Base-by-base conservation (phyloP, 2,888 invertebrate species). In the Seladonia tumulorum region DNA sequence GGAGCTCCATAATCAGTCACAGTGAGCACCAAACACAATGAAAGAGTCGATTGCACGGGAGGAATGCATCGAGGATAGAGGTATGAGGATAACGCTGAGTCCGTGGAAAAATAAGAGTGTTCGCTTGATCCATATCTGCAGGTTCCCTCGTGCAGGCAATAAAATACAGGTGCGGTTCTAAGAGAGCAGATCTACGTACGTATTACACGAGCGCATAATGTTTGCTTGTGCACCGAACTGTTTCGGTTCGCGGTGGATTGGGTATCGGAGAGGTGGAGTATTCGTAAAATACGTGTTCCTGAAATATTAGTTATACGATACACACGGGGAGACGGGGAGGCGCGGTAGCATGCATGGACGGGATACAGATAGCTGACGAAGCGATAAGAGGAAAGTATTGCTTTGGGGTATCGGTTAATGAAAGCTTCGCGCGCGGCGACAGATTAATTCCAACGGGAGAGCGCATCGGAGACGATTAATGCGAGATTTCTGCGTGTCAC, bases 251-350 rank as follows among this genome's bases (percentile, higher is more conserved):
- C 74, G 25, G 57, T 39, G 83, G 72, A 68, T 39, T 42, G 66
- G 76, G 22, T 68, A 73, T 39, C 22, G 53, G 78, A 16, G 57
- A 75, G 63, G 39, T 25, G 29, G 10, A 39, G 22, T 47, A 39
- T 76, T 73, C 79, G 68, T 83, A 79, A 76, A 79, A 83, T 79
- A 83, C 83, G 57, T 68, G 72, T 68, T 57, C 72, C 76, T 76
- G 72, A 85, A 79, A 73, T 79, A 68, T 83, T 73, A 53, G 77
- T 77, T 42, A 49, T 35, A 16, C 42, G 70, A 35, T 39, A 57
- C 5, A 57, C 57, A 45, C 18, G 12, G 75, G 75, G 35, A 68
- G 66, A n/a, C 35, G 45, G 25, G 25, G n/a, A 18, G 35, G n/a
- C 22, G 70, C 16, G 25, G 73, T 60, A 66, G 75, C 75, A 83